These are phyloP conservation scores for Typhlichthys subterraneus DNA, from an alignment of 2,797 vertebrate genomes.

Conservation along the genomic window DNA sequence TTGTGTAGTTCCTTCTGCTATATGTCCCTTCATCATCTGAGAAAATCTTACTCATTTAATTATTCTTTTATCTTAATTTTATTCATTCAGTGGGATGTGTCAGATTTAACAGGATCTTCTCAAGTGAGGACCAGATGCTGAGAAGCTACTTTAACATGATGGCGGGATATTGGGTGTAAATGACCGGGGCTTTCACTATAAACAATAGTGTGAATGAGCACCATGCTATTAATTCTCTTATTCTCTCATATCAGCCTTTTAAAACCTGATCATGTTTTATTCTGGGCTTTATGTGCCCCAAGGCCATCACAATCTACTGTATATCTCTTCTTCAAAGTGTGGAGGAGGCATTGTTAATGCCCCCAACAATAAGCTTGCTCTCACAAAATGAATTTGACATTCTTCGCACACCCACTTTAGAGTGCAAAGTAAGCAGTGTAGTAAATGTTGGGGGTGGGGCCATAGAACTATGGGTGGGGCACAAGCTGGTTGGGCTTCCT, in stretches of 20 bases:
- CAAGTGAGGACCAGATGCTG: constrained; percentile 39
- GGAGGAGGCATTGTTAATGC: constrained; percentile 41
- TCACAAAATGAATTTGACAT: constrained; percentile 36
- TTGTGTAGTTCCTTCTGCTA: too few relatives aligned
- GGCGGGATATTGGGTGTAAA: constrained; percentile 39
- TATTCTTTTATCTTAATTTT: too few relatives aligned
- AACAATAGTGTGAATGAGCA: constrained; percentile 43
- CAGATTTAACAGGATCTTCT: neutral
- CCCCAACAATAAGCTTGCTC: constrained; percentile 36
- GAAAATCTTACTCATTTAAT: too few relatives aligned
- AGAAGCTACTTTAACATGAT: constrained; percentile 36
- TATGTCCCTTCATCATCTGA: too few relatives aligned
- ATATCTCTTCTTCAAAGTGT: constrained; percentile 50
- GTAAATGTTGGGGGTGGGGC: constrained; percentile 11
- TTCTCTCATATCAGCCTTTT: constrained; percentile 7
- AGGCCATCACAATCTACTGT: constrained; percentile 20
- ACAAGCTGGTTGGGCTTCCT: constrained; percentile 38
- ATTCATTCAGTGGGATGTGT: too few relatives aligned
- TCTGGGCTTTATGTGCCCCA: neutral
- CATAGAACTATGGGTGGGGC: constrained; percentile 7
- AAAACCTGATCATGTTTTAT: constrained; percentile 40
- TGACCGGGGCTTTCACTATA: constrained; percentile 24
- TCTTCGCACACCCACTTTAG: constrained; percentile 47
- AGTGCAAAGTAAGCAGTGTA: constrained; percentile 20
- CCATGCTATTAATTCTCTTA: constrained; percentile 22